Percentiles rank a stretch among this genome's conserved stretches.
These are phyloP conservation scores for Patella ulyssiponensis DNA, from an alignment of 2,888 invertebrate genomes.

Conservation along the genomic window DNA sequence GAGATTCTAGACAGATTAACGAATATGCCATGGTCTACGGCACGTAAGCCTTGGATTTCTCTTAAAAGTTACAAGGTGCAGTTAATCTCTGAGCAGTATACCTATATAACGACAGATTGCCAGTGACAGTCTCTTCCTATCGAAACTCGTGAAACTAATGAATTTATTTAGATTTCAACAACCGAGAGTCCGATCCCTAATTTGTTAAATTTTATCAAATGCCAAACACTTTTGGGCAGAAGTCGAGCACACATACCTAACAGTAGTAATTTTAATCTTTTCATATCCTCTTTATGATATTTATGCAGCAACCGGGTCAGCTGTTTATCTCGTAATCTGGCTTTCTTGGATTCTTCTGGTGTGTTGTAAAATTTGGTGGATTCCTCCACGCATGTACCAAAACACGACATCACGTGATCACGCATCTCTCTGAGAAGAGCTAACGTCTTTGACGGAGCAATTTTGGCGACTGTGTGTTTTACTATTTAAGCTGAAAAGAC, in stretches of 20 bases:
- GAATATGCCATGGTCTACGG: too few species aligned
- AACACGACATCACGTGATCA: constrained; percentile 53
- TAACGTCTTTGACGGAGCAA: not conserved
- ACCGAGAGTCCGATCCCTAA: too few species aligned
- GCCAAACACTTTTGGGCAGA: too few species aligned
- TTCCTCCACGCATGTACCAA: constrained; percentile 46
- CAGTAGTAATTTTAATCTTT: constrained; percentile 54
- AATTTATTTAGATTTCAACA: too few species aligned
- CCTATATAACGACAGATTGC: too few species aligned
- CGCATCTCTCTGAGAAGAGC: constrained; percentile 36
- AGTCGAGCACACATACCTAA: constrained; percentile 43
- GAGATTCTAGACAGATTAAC: too few species aligned
- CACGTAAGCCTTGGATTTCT: too few species aligned
- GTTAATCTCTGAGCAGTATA: too few species aligned
- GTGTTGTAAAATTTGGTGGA: constrained; percentile 40
- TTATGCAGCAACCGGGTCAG: constrained; percentile 50
- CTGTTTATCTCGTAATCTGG: constrained; percentile 51
- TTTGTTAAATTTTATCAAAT: too few species aligned
- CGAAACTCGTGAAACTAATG: too few species aligned
- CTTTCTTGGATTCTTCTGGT: constrained; percentile 50
- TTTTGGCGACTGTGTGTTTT: not conserved
- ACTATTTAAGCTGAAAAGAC: not conserved
- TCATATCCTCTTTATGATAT: constrained; percentile 55
- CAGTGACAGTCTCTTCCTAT: too few species aligned
- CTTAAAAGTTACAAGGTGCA: too few species aligned